Percentiles rank a stretch among this genome's conserved stretches.
Conservation (phyloP, 1,140 invertebrate genomes). For the Ceratitis capitata region DNA sequence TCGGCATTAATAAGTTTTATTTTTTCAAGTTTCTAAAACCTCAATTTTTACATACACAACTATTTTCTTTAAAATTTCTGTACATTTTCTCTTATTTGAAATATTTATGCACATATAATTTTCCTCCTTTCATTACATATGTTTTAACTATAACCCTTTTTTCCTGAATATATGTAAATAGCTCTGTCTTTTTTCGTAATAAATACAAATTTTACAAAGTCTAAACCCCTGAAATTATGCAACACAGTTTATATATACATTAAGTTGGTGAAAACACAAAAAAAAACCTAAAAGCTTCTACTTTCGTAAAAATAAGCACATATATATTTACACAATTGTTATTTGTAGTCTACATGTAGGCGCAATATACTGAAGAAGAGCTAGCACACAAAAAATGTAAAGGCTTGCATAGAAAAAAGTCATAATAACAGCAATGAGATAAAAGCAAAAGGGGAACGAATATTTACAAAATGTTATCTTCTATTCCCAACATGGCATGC, state of each 20-base stretch:
- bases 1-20: too few species aligned
- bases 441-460: not conserved
- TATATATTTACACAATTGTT: not conserved
- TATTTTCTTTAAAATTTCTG: not conserved
- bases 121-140: not conserved
- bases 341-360: not conserved
- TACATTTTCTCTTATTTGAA: not conserved
- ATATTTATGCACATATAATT: not conserved
- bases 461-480: not conserved
- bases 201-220: not conserved
- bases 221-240: not conserved
- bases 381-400: not conserved
- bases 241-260: not conserved
- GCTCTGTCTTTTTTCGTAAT: not conserved
- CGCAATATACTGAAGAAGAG: not conserved
- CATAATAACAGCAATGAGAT: not conserved
- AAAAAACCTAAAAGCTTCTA: too few species aligned
- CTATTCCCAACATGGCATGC: not conserved
- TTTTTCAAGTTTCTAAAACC: too few species aligned
- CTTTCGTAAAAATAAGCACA: not conserved
- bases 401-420: not conserved
- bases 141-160: not conserved
- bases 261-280: not conserved
- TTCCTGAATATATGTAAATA: too few species aligned
- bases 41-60: too few species aligned